Evolutionary conservation across 2,113 vertebrate species (phyloP).

Genomic region (Sclerurus mexicanus): DNA sequence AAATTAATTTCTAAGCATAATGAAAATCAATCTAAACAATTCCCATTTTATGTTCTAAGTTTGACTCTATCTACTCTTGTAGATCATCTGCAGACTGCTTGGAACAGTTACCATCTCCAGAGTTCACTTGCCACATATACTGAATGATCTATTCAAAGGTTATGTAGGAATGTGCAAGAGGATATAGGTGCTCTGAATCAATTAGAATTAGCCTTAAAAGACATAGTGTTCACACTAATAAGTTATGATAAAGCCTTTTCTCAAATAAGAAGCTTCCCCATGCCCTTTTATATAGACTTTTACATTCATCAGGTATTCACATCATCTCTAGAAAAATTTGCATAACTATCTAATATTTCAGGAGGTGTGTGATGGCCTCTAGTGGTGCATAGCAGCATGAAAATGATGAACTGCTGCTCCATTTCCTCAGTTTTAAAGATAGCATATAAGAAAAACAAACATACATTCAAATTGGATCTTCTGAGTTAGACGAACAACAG

Average conservation of each 20-base stretch:
- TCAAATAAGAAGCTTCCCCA: not conserved
- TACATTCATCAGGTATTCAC: not conserved
- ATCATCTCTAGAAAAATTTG: slow-evolving; percentile 39
- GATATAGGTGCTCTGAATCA: not conserved
- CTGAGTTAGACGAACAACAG: not conserved
- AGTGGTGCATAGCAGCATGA: slow-evolving; percentile 69
- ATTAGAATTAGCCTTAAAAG: not conserved
- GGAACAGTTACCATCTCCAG: not conserved
- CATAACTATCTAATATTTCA: slow-evolving; percentile 68
- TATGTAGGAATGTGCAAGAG: not conserved
- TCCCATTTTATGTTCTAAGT: not conserved
- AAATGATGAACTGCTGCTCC: slow-evolving; percentile 17
- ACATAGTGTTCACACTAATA: not conserved
- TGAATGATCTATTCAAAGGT: not conserved
- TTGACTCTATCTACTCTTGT: not conserved
- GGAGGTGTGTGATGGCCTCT: slow-evolving; percentile 77
- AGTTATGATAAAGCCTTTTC: not conserved
- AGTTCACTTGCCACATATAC: not conserved
- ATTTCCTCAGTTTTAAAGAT: not conserved
- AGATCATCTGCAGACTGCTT: not conserved
- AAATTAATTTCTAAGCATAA: not conserved
- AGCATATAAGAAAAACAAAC: not conserved
- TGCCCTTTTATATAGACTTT: not conserved
- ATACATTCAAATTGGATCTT: not conserved
- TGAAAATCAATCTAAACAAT: not conserved